These are phyloP conservation scores for Hassar affinis DNA, from an alignment of 2,113 vertebrate species.

Conservation along the genomic window DNA sequence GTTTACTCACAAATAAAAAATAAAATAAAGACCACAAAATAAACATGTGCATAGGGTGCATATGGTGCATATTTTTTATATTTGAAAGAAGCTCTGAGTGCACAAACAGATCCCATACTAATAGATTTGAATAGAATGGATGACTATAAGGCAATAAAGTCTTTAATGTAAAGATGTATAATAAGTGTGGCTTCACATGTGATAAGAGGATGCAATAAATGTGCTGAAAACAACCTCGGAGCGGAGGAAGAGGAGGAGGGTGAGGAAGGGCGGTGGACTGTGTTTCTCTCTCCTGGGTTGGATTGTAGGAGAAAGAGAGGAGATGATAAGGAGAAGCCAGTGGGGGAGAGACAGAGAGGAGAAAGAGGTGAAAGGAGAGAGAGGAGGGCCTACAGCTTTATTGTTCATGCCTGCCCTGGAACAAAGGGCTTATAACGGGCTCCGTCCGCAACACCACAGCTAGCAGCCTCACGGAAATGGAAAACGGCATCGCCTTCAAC, in stretches of 20 bases:
- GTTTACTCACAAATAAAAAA: neutral
- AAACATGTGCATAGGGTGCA: neutral
- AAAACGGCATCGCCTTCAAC: conserved; percentile 69
- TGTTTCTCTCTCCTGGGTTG: conserved; percentile 30
- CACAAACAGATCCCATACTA: neutral
- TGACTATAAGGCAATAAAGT: neutral
- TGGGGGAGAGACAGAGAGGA: conserved; percentile 53
- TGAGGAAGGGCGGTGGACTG: conserved; percentile 48
- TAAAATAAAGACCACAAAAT: neutral
- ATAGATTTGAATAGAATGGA: neutral
- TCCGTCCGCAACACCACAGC: conserved; percentile 72
- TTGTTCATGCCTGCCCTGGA: conserved; percentile 81
- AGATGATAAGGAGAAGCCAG: conserved; percentile 37
- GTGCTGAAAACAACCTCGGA: conserved; percentile 16
- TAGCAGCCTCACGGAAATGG: conserved; percentile 64
- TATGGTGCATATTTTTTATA: neutral
- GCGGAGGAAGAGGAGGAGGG: conserved; percentile 20
- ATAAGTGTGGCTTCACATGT: neutral
- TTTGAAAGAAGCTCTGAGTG: neutral
- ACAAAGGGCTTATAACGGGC: conserved; percentile 79
- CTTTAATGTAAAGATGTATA: neutral
- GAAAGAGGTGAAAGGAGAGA: conserved; percentile 61
- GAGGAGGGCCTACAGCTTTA: conserved; percentile 77
- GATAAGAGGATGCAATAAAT: conserved; percentile 10
- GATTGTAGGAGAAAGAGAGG: conserved; percentile 46